phyloP scores from a whole-genome alignment of 2,888 invertebrate genomes.

The Standfussiana lucernea region DNA sequence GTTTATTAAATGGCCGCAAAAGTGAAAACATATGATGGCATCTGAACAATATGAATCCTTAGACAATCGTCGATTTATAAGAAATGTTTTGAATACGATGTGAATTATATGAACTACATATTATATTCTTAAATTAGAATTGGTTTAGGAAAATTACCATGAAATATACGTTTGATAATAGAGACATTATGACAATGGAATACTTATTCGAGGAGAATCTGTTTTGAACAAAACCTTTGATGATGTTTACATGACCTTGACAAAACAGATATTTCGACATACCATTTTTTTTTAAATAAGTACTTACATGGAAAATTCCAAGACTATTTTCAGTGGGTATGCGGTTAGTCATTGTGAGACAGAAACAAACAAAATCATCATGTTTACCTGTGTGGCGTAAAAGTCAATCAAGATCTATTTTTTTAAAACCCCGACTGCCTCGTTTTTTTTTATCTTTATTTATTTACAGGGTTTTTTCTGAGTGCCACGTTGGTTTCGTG shows the following conservation, averaged over 20 bases:
- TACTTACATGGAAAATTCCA: not conserved
- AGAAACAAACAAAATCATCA: not conserved
- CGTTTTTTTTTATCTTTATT: no score
- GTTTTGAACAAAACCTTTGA: not conserved
- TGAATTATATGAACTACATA: not conserved
- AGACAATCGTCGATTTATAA: not conserved
- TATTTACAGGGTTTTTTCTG: no score
- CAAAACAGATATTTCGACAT: not conserved
- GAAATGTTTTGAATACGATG: not conserved
- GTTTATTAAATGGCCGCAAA: not conserved
- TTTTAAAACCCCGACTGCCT: no score
- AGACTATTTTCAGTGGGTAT: not conserved
- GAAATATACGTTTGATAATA: not conserved
- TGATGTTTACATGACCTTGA: not conserved
- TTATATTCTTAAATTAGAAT: constrained; percentile 13
- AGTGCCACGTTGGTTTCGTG: no score
- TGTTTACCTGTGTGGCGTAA: no score
- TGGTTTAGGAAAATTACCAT: not conserved
- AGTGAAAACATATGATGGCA: no score
- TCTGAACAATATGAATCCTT: constrained; percentile 16
- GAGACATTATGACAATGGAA: not conserved
- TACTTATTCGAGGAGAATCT: not conserved
- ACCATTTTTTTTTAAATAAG: not conserved
- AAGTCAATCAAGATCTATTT: no score
- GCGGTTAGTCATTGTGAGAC: not conserved